Evolutionary conservation across 2,113 vertebrate species (phyloP).

Genomic region (Gymnocephalus cernua): DNA sequence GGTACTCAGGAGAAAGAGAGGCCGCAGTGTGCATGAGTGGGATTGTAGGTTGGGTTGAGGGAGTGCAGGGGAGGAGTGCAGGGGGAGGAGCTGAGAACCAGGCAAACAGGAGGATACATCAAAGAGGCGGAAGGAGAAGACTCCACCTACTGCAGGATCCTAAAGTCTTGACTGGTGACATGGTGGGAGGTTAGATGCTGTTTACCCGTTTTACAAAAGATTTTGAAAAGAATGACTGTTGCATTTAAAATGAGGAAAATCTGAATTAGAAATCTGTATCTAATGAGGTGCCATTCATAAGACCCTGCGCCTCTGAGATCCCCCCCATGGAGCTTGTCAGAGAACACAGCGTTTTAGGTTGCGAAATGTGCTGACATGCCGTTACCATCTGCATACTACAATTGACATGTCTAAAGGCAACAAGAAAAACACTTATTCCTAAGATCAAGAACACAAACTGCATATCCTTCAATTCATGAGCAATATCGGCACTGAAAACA

Average conservation of each 20-base stretch:
- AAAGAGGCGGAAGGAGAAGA: conserved; percentile 75
- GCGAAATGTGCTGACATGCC: conserved; percentile 70
- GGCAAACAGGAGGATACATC: conserved; percentile 77
- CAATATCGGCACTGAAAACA: conserved; percentile 44
- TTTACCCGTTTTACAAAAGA: conserved; percentile 52
- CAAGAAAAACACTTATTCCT: conserved; percentile 1
- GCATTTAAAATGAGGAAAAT: conserved; percentile 58
- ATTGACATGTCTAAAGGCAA: conserved; percentile 56
- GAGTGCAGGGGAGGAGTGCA: conserved; percentile 77
- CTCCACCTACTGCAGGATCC: conserved; percentile 76
- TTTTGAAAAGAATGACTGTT: conserved; percentile 56
- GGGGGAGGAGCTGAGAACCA: conserved; percentile 76
- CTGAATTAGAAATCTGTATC: conserved; percentile 50
- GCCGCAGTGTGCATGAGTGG: conserved; percentile 81
- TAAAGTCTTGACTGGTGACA: conserved; percentile 70
- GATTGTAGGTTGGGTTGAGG: conserved; percentile 77
- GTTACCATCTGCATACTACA: conserved; percentile 60
- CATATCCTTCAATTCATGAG: conserved; percentile 43
- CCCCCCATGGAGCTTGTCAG: conserved; percentile 66
- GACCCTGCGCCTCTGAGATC: conserved; percentile 72
- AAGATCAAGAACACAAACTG: conserved; percentile 47
- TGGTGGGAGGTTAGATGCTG: conserved; percentile 64
- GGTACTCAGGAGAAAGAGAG: conserved; percentile 91
- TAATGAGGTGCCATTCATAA: conserved; percentile 72
- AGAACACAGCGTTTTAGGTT: conserved; percentile 66